Evolutionary conservation across 2,797 vertebrate species (phyloP), one percentile per base, ranked within the genome.

Genomic region (Liasis olivaceus): DNA sequence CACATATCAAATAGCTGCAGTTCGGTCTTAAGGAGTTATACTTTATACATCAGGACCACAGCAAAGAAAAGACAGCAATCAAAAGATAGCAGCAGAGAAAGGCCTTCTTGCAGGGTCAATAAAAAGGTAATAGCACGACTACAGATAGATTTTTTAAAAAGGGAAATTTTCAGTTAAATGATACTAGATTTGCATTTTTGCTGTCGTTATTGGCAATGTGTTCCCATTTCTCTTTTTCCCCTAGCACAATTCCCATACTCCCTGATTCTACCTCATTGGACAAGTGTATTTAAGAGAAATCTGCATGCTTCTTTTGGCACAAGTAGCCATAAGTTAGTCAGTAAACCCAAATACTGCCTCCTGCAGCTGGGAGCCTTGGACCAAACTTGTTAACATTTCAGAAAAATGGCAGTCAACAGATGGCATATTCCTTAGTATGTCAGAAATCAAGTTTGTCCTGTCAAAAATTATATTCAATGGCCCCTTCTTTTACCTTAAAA

Each of bases 401-500:
- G 62, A 15, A 62, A 66, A 51, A 60, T 3, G 28, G 5, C 17
- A 42, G 12, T 62, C 26, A 36, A n/a, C 26, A 54, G 26, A 69
- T 2, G 58, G 31, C 17, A 2, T 42, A 13, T 36, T 59, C 36
- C 8, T 63, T 64, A 66, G 11, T 13, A 2, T 22, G 66, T 12
- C 26, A 77, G 4, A 54, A 28, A 66, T 54, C 17, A 31, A 26
- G 24, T 51, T 2, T 17, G 51, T 36, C 36, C 51, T 26, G 17
- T 36, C 28, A 86, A 42, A 51, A 14, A 0, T 15, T 12, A 88
- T 8, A 0, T 3, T 62, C 51, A 14, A n/a, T 42, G 66, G 24
- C 4, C 12, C 3, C 59, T 47, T 20, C 59, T 36, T 56, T 97
- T 98, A 99, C 99, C 99, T 99, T 99, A 95, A 99, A 99, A 97